Evolutionary conservation across 2,888 invertebrate genomes (phyloP), one percentile per base, ranked within the genome.

Genomic region (Spilarctia lutea): DNA sequence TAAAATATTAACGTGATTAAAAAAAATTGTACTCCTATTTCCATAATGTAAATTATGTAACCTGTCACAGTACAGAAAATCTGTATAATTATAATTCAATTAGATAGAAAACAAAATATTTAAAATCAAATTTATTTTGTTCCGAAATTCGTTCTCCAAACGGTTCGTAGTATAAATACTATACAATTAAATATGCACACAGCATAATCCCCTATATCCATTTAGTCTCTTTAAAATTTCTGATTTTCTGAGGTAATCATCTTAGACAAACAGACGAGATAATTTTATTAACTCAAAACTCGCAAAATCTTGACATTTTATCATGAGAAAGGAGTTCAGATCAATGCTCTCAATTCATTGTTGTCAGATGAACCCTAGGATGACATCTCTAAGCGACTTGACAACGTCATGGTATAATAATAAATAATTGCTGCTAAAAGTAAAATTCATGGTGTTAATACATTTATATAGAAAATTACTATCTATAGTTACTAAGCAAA

Each of bases 391-490:
- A 65, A n/a, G 18, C 18, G 48, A 52, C 65, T 35, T 71, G 65
- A 63, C 65, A 71, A 71, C 35, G 52, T 71, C 71, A 65, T 71
- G 45, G 30, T 60, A 63, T 27, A 71, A 71, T 63, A 63, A 33
- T 48, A 68, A 48, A 63, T 71, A 63, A 30, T 63, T 39, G 39
- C 20, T 39, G 60, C 63, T 27, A 70, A 70, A 27, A 39, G 56
- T 33, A n/a, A 72, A 72, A 72, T 66, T 72, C 66, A 52, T 65
- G 45, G 72, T 66, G 66, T 66, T 39, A 24, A 39, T 67, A 39
- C 60, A 72, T 45, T 68, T 67, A 67, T 72, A 56, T 48, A 65
- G 65, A 27, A 65, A 66, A 65, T 66, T 56, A 42, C n/a, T 39
- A 66, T 66, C 52, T 52, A 35, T 13, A 48, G 66, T 67, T 39